Percentiles rank a stretch among this genome's conserved stretches.
Conservation (phyloP, 2,113 vertebrate species). For the Xenus cinereus region DNA sequence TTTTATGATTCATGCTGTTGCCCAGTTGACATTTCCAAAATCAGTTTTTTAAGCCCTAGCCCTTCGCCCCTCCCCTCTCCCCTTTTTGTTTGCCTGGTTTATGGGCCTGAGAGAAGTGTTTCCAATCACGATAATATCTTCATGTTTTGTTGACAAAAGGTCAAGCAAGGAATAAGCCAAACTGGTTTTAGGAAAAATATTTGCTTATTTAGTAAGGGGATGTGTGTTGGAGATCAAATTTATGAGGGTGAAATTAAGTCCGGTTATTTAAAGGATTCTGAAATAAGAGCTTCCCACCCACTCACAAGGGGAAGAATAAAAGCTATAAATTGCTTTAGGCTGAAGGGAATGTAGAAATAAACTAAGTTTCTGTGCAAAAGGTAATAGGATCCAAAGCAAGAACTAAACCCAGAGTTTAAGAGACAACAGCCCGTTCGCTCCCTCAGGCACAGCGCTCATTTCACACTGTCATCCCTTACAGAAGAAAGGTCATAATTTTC, state of each 20-base stretch:
- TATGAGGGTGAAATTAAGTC: constrained; percentile 59
- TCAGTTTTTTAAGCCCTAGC: not conserved
- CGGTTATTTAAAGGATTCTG: constrained; percentile 58
- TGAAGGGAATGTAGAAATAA: constrained; percentile 44
- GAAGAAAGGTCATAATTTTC: not conserved
- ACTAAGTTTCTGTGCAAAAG: constrained; percentile 28
- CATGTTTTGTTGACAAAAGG: constrained; percentile 57
- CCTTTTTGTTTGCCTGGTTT: constrained; percentile 28
- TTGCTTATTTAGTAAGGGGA: constrained; percentile 57
- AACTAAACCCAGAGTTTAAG: not conserved
- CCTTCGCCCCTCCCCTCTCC: not conserved
- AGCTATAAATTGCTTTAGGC: constrained; percentile 39
- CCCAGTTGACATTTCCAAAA: constrained; percentile 42
- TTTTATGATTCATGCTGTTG: constrained; percentile 35
- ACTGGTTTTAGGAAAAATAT: constrained; percentile 58
- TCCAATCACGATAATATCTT: constrained; percentile 39
- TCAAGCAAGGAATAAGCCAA: constrained; percentile 51
- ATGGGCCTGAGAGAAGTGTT: constrained; percentile 29
- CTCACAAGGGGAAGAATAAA: constrained; percentile 29
- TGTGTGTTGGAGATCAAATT: constrained; percentile 52
- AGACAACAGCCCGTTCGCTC: not conserved
- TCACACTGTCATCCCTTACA: not conserved
- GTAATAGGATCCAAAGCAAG: constrained; percentile 18
- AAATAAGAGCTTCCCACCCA: constrained; percentile 64
- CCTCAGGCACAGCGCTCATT: not conserved